A percentile compares a stretch with the other conserved stretches of the same genome.
These are phyloP conservation scores for Zootermopsis nevadensis DNA, from an alignment of 2,888 invertebrate genomes.

Conservation along the genomic window DNA sequence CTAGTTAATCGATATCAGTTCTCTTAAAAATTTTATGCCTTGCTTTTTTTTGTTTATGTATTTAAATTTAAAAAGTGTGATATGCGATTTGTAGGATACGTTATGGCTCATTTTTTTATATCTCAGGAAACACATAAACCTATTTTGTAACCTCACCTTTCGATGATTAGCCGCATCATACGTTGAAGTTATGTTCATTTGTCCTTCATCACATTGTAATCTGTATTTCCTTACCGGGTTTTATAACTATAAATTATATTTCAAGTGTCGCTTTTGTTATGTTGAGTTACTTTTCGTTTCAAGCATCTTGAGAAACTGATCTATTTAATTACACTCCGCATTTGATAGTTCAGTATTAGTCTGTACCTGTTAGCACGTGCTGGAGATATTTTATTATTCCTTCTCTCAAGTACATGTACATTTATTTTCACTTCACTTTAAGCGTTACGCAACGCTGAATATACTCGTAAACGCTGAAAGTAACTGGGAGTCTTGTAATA, in stretches of 20 bases:
- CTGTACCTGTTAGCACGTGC: neutral
- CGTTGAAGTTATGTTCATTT: neutral
- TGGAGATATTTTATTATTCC: neutral
- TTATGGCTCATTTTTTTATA: no score
- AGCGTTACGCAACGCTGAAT: conserved; percentile 4
- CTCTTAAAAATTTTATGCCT: no score
- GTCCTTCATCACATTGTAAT: no score
- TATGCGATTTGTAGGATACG: no score
- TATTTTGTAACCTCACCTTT: no score
- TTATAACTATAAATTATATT: conserved; percentile 2
- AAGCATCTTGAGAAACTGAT: neutral
- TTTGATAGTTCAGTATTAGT: neutral
- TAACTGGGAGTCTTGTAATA: neutral
- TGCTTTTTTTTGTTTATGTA: no score
- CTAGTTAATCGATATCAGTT: no score
- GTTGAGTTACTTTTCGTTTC: neutral
- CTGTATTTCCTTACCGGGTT: neutral
- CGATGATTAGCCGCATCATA: no score
- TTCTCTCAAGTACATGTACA: neutral
- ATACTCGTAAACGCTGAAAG: neutral
- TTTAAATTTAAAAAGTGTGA: no score
- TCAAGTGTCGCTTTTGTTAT: conserved; percentile 1
- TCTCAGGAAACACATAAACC: no score
- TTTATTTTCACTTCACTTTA: conserved; percentile 10
- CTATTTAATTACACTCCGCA: neutral